Conservation (phyloP, 2,888 invertebrate genomes). For the Ctenicera cuprea region DNA sequence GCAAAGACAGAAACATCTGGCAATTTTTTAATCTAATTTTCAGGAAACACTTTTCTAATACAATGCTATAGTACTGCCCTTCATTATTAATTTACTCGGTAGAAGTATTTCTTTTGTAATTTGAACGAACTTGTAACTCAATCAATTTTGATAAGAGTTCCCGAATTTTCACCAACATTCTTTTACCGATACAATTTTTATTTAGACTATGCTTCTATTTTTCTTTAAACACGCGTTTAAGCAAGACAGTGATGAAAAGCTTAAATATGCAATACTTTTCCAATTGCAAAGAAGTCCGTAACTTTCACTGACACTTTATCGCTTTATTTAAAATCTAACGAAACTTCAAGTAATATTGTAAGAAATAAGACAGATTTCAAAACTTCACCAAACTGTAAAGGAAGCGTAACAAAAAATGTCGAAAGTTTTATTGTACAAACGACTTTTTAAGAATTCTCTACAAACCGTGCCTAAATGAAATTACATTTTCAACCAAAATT, state of each 20-base stretch:
- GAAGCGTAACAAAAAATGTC: slow-evolving; percentile 15
- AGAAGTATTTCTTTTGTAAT: too few relatives aligned
- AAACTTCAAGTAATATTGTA: background rate
- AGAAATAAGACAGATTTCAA: slow-evolving; percentile 17
- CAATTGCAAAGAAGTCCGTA: background rate
- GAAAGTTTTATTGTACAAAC: slow-evolving; percentile 12
- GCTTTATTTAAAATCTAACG: slow-evolving; percentile 4
- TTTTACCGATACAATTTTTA: too few relatives aligned
- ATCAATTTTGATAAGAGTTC: too few relatives aligned
- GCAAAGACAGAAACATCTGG: slow-evolving; percentile 16
- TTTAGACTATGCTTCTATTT: background rate
- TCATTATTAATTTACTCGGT: too few relatives aligned
- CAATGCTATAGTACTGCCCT: too few relatives aligned
- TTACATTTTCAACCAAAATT: slow-evolving; percentile 3
- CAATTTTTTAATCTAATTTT: slow-evolving; percentile 34
- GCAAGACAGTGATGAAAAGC: background rate
- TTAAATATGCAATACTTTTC: background rate
- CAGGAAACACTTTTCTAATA: background rate
- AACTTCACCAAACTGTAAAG: background rate
- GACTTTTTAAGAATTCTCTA: slow-evolving; percentile 2
- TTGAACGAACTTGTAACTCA: too few relatives aligned
- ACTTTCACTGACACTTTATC: slow-evolving; percentile 6
- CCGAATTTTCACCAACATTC: too few relatives aligned
- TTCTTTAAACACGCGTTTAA: background rate
- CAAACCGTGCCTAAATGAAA: slow-evolving; percentile 9